Conservation (phyloP, 2,797 vertebrate genomes). For the Anomalospiza imberbis region DNA sequence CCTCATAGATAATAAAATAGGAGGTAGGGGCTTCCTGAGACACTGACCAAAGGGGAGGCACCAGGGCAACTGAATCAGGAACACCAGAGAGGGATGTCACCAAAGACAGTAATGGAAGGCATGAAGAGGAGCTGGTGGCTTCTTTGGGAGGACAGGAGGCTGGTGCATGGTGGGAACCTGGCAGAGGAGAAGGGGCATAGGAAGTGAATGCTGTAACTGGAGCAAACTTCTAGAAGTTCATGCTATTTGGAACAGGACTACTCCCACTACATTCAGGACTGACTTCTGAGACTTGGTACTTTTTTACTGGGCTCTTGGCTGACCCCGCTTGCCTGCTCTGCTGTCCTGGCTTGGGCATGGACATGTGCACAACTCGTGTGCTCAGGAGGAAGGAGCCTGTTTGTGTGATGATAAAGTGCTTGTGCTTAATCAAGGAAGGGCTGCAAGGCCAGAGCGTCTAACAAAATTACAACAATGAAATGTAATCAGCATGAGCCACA, state of each 20-base stretch:
- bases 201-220: background rate
- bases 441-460: background rate
- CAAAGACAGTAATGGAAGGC: background rate
- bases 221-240: background rate
- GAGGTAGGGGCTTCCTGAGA: background rate
- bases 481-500: background rate
- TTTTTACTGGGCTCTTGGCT: background rate
- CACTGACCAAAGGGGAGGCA: accelerated
- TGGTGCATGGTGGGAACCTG: background rate
- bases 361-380: accelerated
- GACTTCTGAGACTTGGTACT: background rate
- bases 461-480: background rate
- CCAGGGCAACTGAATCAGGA: background rate
- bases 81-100: background rate
- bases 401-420: background rate
- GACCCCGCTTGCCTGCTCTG: background rate
- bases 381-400: background rate
- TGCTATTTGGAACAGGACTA: background rate
- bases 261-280: background rate
- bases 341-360: accelerated
- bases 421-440: background rate
- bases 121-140: background rate
- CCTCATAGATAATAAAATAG: background rate
- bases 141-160: background rate
- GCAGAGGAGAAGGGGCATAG: background rate